Conservation (phyloP, 2,113 vertebrate species). For the Tupaia tana region DNA sequence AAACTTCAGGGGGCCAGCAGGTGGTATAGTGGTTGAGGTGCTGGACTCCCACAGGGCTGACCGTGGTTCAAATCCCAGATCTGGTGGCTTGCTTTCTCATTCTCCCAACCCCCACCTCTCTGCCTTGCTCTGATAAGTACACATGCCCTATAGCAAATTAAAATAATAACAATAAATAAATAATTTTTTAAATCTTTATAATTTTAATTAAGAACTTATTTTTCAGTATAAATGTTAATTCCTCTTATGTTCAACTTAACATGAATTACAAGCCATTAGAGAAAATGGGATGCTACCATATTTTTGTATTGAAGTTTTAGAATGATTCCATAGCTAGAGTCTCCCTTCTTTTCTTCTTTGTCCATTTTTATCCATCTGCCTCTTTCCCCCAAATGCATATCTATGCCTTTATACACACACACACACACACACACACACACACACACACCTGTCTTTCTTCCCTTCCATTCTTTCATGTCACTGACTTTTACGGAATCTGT, state of each 20-base stretch:
- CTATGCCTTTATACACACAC: neutral
- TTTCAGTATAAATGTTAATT: neutral
- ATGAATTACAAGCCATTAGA: neutral
- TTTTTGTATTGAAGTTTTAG: constrained; percentile 32
- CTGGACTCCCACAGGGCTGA: too few relatives aligned
- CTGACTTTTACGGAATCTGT: constrained; percentile 77
- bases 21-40: too few relatives aligned
- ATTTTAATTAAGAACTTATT: neutral
- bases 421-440: neutral
- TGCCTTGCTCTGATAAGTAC: too few relatives aligned
- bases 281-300: neutral
- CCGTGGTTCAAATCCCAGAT: too few relatives aligned
- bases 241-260: neutral
- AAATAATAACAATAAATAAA: too few relatives aligned
- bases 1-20: neutral
- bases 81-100: too few relatives aligned
- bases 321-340: neutral
- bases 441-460: neutral
- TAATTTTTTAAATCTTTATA: too few relatives aligned
- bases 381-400: neutral
- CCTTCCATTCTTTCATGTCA: constrained; percentile 64
- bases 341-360: neutral
- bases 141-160: too few relatives aligned
- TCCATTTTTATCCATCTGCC: neutral
- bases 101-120: too few relatives aligned